Percentiles rank a stretch among this genome's conserved stretches.
Conservation (phyloP, 2,113 vertebrate species). For the Coptodon bakossiorum region DNA sequence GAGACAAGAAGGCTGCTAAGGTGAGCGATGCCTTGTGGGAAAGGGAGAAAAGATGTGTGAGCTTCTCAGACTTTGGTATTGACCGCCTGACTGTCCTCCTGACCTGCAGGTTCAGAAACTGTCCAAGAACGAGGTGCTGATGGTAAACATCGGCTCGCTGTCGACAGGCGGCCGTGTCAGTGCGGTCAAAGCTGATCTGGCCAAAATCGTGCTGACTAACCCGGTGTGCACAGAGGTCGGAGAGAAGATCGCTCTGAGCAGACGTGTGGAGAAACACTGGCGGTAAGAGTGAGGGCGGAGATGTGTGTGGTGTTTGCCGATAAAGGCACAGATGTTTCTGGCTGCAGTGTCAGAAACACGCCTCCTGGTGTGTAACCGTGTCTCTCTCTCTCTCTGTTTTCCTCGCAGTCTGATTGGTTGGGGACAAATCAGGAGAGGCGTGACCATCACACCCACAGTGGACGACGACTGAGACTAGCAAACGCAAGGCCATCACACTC, state of each 20-base stretch:
- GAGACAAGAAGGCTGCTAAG: conserved; percentile 98
- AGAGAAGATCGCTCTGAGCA: conserved; percentile 97
- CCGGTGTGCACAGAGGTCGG: conserved; percentile 98
- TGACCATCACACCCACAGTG: conserved; percentile 97
- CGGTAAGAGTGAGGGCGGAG: conserved; percentile 76
- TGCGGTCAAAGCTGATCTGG: conserved; percentile 96
- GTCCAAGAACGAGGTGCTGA: conserved; percentile 96
- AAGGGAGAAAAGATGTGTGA: background rate
- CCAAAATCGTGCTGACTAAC: conserved; percentile 96
- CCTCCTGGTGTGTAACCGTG: background rate
- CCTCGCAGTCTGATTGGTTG: conserved; percentile 90
- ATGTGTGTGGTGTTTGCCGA: background rate
- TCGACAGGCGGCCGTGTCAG: conserved; percentile 96
- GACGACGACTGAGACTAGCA: conserved; percentile 85
- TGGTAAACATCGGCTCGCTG: conserved; percentile 98
- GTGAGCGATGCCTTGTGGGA: conserved; percentile 50
- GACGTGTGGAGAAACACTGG: conserved; percentile 98
- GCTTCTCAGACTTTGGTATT: background rate
- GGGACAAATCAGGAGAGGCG: conserved; percentile 98
- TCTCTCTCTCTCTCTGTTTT: background rate
- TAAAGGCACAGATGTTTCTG: background rate
- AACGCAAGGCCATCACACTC: background rate
- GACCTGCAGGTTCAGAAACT: conserved; percentile 91
- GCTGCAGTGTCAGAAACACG: background rate
- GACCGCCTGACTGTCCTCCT: background rate